Evolutionary conservation across 2,113 vertebrate genomes (phyloP), one percentile per base, ranked within the genome.

Genomic region (Nymphicus hollandicus): DNA sequence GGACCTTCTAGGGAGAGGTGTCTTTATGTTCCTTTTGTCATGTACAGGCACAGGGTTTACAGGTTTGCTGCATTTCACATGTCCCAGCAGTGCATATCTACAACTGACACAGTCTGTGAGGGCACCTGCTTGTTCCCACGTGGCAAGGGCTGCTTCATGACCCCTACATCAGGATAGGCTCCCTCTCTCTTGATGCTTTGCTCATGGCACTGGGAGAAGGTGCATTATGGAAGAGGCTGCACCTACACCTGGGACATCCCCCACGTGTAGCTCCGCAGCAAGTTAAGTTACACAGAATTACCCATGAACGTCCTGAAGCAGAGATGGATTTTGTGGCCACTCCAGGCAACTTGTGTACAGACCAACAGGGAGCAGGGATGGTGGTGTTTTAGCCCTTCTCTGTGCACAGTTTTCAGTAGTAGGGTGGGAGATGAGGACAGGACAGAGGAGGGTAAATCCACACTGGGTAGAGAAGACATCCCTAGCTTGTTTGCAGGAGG

Each of bases 1-100:
- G 73, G 70, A 85, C 24, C 27, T 81, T 2, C 1, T 0, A 0
- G 74, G 80, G 73, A 69, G 77, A 72, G 68, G 47, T 24, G 14
- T n/a, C 61, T 43, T n/a, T 6, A 1, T 23, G 39, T 56, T 78
- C 72, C 22, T 24, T 37, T 18, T 63, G 46, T 44, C 35, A 43
- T 0, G 0, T 22, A 31, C 3, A 0, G 8, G 22, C 63, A 31
- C 8, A 37, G 3, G 6, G 11, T 58, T 74, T 70, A 28, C 52
- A 49, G 31, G 17, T 82, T 23, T 29, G 46, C 31, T 43, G 56
- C 2, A 1, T 41, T 44, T 76, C 50, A 18, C 8, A 0, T 25
- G 29, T 37, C 0, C 1, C 35, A 11, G 2, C 29, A 31, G 5
- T 17, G 39, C 55, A 31, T 46, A 14, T 44, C 2, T 11, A 20